Base-by-base conservation (phyloP, 2,113 vertebrate species). In the Euleptes europaea region DNA sequence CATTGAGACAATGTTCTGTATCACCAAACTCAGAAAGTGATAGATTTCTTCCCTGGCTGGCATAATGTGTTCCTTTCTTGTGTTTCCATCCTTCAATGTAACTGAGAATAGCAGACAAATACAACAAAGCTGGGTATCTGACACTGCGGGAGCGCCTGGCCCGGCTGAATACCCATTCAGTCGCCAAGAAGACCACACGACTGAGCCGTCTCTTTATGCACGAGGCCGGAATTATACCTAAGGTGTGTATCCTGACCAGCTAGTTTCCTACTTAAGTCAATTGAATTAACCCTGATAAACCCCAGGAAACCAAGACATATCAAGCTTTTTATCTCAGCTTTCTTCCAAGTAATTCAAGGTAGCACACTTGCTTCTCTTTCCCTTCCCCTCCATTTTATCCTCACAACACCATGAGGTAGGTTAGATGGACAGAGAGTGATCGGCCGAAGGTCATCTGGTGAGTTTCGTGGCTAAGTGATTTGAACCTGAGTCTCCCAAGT, bases 121-220 rank as follows among this genome's bases (percentile, higher is more conserved):
- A 99, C 95, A 97, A 89, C 92, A 98, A 96, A 89, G 96, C 95
- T 0, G 98, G 98, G 91, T 97, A 92, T 3, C 94, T 98, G 94
- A 97, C 96, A 7, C 97, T 99, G 74, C 97, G 95, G 88, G 98
- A 98, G 86, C 97, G 97, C 88, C 94, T 99, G 15, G 96, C 97
- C 1, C 97, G 98, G 2, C 93, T 99, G 89, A 99, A 97, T 95
- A 95, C 97, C 0, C 98, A 98, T 95, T 99, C 98, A 84, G 98
- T 99, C 1, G 97, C 97, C 70, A 99, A 99, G 95, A 99, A 99
- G 95, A 99, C 98, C 1, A 95, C 97, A 0, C 95, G 98, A 44
- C 92, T 99, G 82, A 97, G 98, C 92, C 97, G 98, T 83, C 94
- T 97, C 33, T 90, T 99, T 91, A 97, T 98, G 94, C 98, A 98